Percentiles rank a stretch among this genome's conserved stretches.
Conservation (phyloP, 2,888 invertebrate genomes). For the Bombylius major region DNA sequence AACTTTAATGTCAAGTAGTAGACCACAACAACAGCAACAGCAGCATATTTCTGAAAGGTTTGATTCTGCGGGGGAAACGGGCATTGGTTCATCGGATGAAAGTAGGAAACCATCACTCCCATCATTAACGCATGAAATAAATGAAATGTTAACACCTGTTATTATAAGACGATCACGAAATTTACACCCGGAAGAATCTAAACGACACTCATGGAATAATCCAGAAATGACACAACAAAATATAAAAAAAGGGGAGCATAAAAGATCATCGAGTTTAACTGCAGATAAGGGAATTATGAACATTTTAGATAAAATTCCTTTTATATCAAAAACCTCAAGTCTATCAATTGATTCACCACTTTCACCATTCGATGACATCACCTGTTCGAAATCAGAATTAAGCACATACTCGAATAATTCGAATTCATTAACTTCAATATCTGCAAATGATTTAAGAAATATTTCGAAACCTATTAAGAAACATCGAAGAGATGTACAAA, state of each 20-base stretch:
- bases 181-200: slow-evolving; percentile 22
- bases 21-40: neutral
- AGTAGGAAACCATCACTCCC: slow-evolving; percentile 11
- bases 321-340: slow-evolving; percentile 35
- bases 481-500: slow-evolving; percentile 31
- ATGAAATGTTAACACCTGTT: slow-evolving; percentile 13
- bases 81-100: slow-evolving; percentile 10
- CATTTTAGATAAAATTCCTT: slow-evolving; percentile 35
- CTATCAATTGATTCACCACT: slow-evolving; percentile 34
- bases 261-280: slow-evolving; percentile 33
- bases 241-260: slow-evolving; percentile 21
- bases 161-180: slow-evolving; percentile 21
- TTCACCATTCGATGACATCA: slow-evolving; percentile 34
- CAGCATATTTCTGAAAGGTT: slow-evolving; percentile 5
- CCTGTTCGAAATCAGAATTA: slow-evolving; percentile 31
- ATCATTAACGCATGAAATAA: neutral
- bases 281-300: slow-evolving; percentile 31
- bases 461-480: slow-evolving; percentile 23
- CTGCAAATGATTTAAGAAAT: slow-evolving; percentile 9
- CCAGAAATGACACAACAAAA: slow-evolving; percentile 17
- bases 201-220: slow-evolving; percentile 35
- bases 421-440: slow-evolving; percentile 20
- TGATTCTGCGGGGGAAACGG: slow-evolving; percentile 11
- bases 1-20: slow-evolving; percentile 31
- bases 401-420: slow-evolving; percentile 29